Percentiles rank a stretch among this genome's conserved stretches.
Evolutionary conservation across 2,888 invertebrate species (phyloP).

Genomic region (Drosophila mimetica): DNA sequence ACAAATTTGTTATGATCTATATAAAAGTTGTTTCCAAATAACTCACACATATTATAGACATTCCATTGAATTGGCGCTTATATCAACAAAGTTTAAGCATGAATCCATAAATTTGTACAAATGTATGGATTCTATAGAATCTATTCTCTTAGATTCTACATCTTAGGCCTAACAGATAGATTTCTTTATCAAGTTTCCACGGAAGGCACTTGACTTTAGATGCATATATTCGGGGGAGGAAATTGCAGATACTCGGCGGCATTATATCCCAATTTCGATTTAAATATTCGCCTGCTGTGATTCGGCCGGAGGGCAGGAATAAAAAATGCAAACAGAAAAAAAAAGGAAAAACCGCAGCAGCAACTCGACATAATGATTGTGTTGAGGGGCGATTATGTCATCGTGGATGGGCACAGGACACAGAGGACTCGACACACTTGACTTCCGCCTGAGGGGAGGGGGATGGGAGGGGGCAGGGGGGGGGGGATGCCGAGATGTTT

Average conservation of each 20-base stretch:
- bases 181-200: neutral
- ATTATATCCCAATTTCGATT: slow-evolving; percentile 30
- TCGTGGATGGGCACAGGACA: slow-evolving; percentile 3
- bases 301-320: slow-evolving; percentile 12
- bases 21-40: too few relatives aligned
- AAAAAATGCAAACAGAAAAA: neutral
- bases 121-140: too few relatives aligned
- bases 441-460: slow-evolving; percentile 70
- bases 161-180: too few relatives aligned
- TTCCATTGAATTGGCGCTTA: too few relatives aligned
- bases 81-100: too few relatives aligned
- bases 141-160: too few relatives aligned
- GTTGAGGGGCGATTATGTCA: slow-evolving; percentile 15
- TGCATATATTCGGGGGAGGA: neutral
- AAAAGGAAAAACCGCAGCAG: slow-evolving; percentile 5
- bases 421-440: slow-evolving; percentile 61
- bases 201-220: slow-evolving; percentile 17
- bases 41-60: too few relatives aligned
- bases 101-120: too few relatives aligned
- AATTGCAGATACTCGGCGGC: slow-evolving; percentile 5
- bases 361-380: slow-evolving; percentile 17
- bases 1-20: too few relatives aligned
- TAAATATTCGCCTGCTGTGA: slow-evolving; percentile 23
- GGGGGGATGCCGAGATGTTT: slow-evolving; percentile 44
- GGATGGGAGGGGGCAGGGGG: neutral